These are phyloP conservation scores for Gallinago jamesoni DNA, from an alignment of 2,113 vertebrate genomes.

Conservation along the genomic window DNA sequence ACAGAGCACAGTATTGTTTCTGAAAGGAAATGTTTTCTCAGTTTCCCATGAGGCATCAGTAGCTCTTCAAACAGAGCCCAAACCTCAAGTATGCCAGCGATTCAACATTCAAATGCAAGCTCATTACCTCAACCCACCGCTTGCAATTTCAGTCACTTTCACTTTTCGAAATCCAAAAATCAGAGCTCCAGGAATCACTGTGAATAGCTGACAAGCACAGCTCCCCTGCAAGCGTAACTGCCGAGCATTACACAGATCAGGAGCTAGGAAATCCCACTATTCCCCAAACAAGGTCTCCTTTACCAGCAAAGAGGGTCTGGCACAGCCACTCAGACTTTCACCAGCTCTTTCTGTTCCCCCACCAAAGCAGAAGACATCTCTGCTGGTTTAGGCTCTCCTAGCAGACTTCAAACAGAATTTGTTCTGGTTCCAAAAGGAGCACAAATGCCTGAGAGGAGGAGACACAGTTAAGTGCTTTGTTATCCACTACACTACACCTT, in stretches of 20 bases:
- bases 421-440: not conserved
- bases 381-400: not conserved
- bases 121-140: slow-evolving; percentile 37
- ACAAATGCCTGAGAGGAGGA: not conserved
- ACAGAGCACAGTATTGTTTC: slow-evolving; percentile 46
- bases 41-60: slow-evolving; percentile 60
- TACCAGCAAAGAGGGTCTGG: not conserved
- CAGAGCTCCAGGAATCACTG: not conserved
- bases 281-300: not conserved
- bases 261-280: not conserved
- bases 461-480: slow-evolving; percentile 20
- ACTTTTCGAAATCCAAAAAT: not conserved
- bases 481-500: slow-evolving; percentile 44
- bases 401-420: not conserved
- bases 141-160: slow-evolving; percentile 5
- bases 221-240: not conserved
- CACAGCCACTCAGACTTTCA: not conserved
- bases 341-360: not conserved
- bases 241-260: not conserved
- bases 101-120: slow-evolving; percentile 24
- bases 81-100: slow-evolving; percentile 61
- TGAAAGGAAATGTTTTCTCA: slow-evolving; percentile 55
- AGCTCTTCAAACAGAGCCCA: slow-evolving; percentile 62
- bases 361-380: not conserved
- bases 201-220: not conserved